Base-by-base conservation (phyloP, 2,888 invertebrate species). In the Pterobdella sp. region DNA sequence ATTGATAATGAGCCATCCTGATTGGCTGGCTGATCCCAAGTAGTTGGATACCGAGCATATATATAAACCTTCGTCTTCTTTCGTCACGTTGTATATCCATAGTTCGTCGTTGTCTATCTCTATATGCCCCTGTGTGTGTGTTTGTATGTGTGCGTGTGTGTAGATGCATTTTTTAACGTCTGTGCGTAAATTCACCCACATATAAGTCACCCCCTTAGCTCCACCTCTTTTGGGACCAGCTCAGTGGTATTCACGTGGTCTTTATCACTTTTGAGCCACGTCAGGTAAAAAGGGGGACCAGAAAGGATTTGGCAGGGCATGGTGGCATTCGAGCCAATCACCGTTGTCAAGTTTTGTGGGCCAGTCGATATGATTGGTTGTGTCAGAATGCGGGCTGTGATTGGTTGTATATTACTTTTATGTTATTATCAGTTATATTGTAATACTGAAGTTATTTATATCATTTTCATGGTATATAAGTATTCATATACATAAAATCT, bases 281-380 rank as follows among this genome's bases (percentile, higher is more conserved):
- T 89, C 75, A 94, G 87, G 79, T 88, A 89, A 72, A 91, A 90
- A 81, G 92, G 91, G 79, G 93, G 86, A 82, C 94, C 93, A 77
- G 93, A 92, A 35, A 93, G 86, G 80, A 92, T 88, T 80, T 89
- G 87, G 85, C 94, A 95, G 81, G 87, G 87, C 84, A 95, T 90
- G 76, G 85, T 86, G 70, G 88, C 90, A 73, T 88, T 89, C 75
- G 87, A 87, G 75, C 93, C 93, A 77, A 91, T 85, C 74, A 88
- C 81, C 76, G 88, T 88, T 0, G 94, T 94, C 78, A 87, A 86
- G 84, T 95, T 95, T 79, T 87, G 86, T 0, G 91, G 90, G 29
- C 71, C 81, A 4, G 88, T 87, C 78, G 87, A 87, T 82, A 94
- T 86, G 77, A 94, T 90, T 74, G 95, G 94, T 79, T 89, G 34